Conservation (phyloP, 1,140 invertebrate species). For the Brachionus asplanchnoidis region DNA sequence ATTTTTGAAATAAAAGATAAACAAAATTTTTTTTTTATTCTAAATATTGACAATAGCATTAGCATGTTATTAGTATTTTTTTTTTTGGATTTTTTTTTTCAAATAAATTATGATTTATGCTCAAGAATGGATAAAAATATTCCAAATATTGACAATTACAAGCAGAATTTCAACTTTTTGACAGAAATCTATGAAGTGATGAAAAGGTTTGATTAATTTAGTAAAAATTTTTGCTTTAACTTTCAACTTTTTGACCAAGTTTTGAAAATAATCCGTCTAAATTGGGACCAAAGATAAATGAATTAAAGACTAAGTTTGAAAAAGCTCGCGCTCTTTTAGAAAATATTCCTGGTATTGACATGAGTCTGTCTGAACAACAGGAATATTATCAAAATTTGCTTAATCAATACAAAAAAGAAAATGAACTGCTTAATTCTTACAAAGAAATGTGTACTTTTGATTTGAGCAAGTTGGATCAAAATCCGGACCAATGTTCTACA, state of each 20-base stretch:
- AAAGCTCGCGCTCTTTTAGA: constrained; percentile 6
- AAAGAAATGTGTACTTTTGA: constrained; percentile 38
- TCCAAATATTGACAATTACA: constrained; percentile 16
- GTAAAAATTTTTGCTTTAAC: not conserved
- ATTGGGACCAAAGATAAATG: constrained; percentile 31
- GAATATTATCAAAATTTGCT: constrained; percentile 25
- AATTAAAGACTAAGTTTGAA: constrained; percentile 39
- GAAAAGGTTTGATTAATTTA: constrained; percentile 1
- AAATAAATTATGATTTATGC: not conserved
- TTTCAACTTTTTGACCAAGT: not conserved
- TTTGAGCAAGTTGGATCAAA: constrained; percentile 10
- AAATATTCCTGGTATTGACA: constrained; percentile 33
- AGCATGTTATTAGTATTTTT: not conserved
- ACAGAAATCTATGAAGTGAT: constrained; percentile 36
- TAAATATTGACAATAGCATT: not conserved
- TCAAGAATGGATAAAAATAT: constrained; percentile 2
- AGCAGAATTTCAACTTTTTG: constrained; percentile 24
- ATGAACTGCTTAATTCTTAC: not conserved
- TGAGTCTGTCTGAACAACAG: constrained; percentile 10
- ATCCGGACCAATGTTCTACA: not conserved
- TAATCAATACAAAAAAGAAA: constrained; percentile 38
- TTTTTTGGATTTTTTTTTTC: too few relatives aligned
- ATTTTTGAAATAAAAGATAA: constrained; percentile 21
- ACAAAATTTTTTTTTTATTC: not conserved
- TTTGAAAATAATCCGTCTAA: constrained; percentile 40